Base-by-base conservation (phyloP, 2,797 vertebrate species). In the Chiroxiphia lanceolata region DNA sequence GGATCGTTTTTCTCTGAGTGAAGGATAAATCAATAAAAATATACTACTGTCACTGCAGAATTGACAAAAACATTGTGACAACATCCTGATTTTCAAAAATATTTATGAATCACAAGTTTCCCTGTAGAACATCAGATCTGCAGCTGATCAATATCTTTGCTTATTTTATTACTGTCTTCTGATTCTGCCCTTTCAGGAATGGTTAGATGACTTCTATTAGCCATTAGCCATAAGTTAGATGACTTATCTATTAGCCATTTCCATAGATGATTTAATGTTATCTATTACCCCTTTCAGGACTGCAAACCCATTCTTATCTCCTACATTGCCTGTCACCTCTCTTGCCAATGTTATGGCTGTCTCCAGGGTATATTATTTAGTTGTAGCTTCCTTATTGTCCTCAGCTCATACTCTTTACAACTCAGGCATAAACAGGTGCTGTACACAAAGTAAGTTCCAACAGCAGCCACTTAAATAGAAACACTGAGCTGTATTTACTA, bases 1-100 rank as follows among this genome's bases (percentile, higher is more conserved):
- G 17, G 6, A 64, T 40, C 69, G 15, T 51, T 92, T 94, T 75
- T 53, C 34, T 71, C 36, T 25, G 22, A 72, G 25, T 68, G 65
- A 87, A 79, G 38, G 29, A 48, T 19, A 89, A 74, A 92, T 90
- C 44, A 87, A 84, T 63, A 87, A 81, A 95, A 83, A 87, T 23
- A 65, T 6, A 36, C 20, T 48, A 34, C 8, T 69, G 16, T 38
- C 36, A 80, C 69, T 80, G 36, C 34, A 89, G 47, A 93, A 74
- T 29, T 85, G 56, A 54, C 26, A 95, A 20, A 84, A 82, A 4
- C 5, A 13, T 34, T 79, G 23, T 45, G 50, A 56, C 26, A 75
- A 50, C 17, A 26, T 34, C n/a, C 23, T 31, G 13, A 77, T 33
- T 85, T 93, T 68, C 4, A 9, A 74, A 81, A 79, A 29, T 56